Conservation (phyloP, 2,113 vertebrate species). For the Lanius ludovicianus region DNA sequence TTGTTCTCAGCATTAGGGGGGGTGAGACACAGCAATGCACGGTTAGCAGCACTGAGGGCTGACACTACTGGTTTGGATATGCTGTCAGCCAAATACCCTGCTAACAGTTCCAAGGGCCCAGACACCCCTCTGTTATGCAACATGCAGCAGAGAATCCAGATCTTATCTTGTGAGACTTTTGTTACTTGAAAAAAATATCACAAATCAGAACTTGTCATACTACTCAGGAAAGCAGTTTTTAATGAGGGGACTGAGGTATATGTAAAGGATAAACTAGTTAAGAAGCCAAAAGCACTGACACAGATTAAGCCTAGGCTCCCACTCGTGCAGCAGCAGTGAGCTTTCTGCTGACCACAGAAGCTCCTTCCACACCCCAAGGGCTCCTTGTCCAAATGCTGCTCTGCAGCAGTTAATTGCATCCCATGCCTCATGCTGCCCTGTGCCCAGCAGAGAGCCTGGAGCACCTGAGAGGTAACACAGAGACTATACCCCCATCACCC, state of each 20-base stretch:
- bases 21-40: background rate
- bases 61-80: background rate
- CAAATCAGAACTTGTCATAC: background rate
- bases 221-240: background rate
- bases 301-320: background rate
- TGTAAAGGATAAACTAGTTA: background rate
- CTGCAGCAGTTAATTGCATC: background rate
- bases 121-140: background rate
- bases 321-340: background rate
- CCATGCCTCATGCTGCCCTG: background rate
- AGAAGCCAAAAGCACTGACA: background rate
- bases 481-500: background rate
- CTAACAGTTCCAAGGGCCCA: background rate
- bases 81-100: background rate
- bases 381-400: accelerated
- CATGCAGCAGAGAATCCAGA: background rate
- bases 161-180: background rate
- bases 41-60: background rate
- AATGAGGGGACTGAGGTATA: background rate
- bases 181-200: background rate
- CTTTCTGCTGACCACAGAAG: background rate
- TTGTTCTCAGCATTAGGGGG: background rate
- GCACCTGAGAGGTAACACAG: background rate
- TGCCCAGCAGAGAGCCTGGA: background rate
- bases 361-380: background rate